phyloP scores from a whole-genome alignment of 2,888 invertebrate species.

The Falcaria lacertinaria region DNA sequence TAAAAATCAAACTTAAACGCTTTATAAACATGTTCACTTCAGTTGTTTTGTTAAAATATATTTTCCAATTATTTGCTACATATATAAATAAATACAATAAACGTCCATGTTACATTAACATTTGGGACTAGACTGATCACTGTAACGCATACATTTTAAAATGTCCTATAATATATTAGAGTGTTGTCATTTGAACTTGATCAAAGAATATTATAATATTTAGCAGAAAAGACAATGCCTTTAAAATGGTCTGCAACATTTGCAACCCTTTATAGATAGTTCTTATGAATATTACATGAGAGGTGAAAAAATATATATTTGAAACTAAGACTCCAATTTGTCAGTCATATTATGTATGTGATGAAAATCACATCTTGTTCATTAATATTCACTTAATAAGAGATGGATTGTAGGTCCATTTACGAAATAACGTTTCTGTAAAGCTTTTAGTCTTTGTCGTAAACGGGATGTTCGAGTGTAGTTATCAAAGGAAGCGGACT shows the following conservation, averaged over 20 bases:
- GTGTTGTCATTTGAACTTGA: slow-evolving; percentile 2
- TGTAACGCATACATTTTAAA: slow-evolving; percentile 25
- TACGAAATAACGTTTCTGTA: slow-evolving; percentile 9
- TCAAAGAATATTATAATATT: slow-evolving; percentile 13
- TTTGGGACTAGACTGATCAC: slow-evolving; percentile 32
- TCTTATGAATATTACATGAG: too few species aligned
- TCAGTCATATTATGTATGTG: too few species aligned
- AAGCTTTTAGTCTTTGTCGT: slow-evolving; percentile 37
- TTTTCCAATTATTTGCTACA: slow-evolving; percentile 4
- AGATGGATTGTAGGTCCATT: too few species aligned
- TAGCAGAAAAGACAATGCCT: slow-evolving; percentile 11
- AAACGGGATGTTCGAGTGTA: slow-evolving; percentile 50
- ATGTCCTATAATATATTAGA: slow-evolving; percentile 13
- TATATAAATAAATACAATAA: slow-evolving; percentile 22
- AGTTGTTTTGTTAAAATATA: slow-evolving; percentile 12
- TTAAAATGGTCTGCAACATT: too few species aligned
- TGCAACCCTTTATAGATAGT: too few species aligned
- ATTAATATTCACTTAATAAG: too few species aligned
- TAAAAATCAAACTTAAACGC: slow-evolving; percentile 44
- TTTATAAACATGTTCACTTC: slow-evolving; percentile 46
- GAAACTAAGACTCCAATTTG: too few species aligned
- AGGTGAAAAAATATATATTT: too few species aligned
- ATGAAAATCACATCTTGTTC: too few species aligned
- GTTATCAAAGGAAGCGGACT: slow-evolving; percentile 61
- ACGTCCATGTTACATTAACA: slow-evolving; percentile 21